Evolutionary conservation across 2,888 invertebrate genomes (phyloP), one percentile per base, ranked within the genome.

Genomic region (Nymphalis c-album): DNA sequence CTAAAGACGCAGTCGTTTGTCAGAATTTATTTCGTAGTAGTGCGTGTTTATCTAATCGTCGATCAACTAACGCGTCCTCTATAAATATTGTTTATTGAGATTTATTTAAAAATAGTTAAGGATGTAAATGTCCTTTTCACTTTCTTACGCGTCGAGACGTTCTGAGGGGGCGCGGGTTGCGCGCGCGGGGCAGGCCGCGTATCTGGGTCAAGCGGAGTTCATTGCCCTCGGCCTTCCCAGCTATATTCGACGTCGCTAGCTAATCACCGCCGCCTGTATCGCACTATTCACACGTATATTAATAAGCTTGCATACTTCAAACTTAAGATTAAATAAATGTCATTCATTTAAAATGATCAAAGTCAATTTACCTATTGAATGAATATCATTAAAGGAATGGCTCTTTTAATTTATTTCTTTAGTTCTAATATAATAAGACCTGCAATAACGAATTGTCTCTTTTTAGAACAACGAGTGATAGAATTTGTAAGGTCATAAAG

Each of bases 141-240:
- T 91, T 91, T 91, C 88, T 81, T 86, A 75, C 70, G 73, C 75
- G 70, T 79, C 77, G 82, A 77, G 79, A 74, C 74, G 73, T 74
- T 64, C 67, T 67, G 72, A 66, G 67, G 68, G 67, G 63, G 67
- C 64, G 67, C 58, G 76, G 74, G 46, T 57, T 31, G 26, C 26
- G 26, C 65, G 76, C 73, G 76, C 71, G 75, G 77, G 64, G 80
- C 74, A 72, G 72, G 76, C 74, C 75, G 79, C 84, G 78, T 83
- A 92, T 89, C 91, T 92, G 80, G 92, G 92, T 91, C 92, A 91
- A 87, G 87, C 91, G 77, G 90, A 91, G 91, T 90, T 92, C 91
- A 89, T 91, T 91, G 91, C 90, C 90, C 91, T 90, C 91, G 91
- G 91, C 91, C 91, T 91, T 92, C 91, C 90, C 90, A 84, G 86